Percentiles rank a stretch among this genome's conserved stretches.
Conservation (phyloP, 2,888 invertebrate species). For the Dromius quadrimaculatus region DNA sequence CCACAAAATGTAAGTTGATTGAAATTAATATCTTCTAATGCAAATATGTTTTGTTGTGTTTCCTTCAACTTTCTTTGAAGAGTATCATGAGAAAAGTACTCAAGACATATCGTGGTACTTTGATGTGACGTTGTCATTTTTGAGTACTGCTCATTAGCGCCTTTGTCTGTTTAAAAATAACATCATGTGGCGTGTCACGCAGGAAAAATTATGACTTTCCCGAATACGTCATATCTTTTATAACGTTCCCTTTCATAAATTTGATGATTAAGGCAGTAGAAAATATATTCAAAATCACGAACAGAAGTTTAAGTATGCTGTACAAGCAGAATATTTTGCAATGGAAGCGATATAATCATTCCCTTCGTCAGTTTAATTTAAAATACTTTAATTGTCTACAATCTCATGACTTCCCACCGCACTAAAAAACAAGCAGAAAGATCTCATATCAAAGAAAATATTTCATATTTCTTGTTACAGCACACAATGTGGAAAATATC, state of each 20-base stretch:
- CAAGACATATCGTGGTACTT: no score
- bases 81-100: no score
- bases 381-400: no score
- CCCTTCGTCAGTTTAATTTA: no score
- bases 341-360: no score
- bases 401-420: no score
- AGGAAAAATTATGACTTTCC: neutral
- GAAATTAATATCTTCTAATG: neutral
- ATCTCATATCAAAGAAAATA: no score
- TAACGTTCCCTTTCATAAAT: neutral
- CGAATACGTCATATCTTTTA: neutral
- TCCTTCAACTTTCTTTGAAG: neutral
- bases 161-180: neutral
- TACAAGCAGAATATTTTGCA: no score
- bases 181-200: neutral
- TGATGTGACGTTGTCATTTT: neutral
- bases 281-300: constrained; percentile 27
- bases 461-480: constrained; percentile 5
- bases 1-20: constrained; percentile 74
- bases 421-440: no score
- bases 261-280: neutral
- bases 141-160: constrained; percentile 5
- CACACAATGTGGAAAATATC: constrained; percentile 26
- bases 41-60: neutral
- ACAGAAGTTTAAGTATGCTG: no score